phyloP scores from a whole-genome alignment of 1,140 invertebrate genomes.

The Andricus grossulariae region DNA sequence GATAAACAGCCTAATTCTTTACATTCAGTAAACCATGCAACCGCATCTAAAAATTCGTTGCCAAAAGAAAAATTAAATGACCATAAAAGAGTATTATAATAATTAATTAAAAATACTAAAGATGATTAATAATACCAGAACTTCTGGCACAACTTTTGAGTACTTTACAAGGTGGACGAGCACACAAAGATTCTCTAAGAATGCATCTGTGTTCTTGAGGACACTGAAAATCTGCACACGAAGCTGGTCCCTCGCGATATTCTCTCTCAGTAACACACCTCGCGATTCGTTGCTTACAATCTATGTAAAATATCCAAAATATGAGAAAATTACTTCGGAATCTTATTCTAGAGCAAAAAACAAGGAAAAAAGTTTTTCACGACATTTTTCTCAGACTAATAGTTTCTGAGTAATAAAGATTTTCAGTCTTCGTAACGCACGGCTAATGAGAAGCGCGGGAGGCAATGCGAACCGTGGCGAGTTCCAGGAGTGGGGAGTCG shows the following conservation, averaged over 20 bases:
- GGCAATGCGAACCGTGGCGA: too few species aligned
- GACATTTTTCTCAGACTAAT: background rate
- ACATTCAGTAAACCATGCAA: constrained; percentile 55
- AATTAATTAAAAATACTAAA: background rate
- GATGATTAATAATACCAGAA: constrained; percentile 49
- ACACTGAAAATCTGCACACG: constrained; percentile 59
- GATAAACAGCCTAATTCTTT: constrained; percentile 58
- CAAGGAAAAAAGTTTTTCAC: background rate
- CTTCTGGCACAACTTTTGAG: constrained; percentile 56
- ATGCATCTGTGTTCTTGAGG: constrained; percentile 58
- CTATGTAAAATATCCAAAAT: constrained; percentile 35
- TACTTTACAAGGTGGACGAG: constrained; percentile 61
- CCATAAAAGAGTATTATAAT: background rate
- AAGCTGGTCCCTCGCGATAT: constrained; percentile 54
- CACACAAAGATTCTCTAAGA: constrained; percentile 59
- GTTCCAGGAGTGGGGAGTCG: background rate
- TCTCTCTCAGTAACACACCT: constrained; percentile 59
- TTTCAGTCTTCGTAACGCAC: background rate
- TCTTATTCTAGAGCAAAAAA: background rate
- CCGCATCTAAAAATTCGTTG: constrained; percentile 48
- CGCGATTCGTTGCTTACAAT: constrained; percentile 56
- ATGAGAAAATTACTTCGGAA: background rate
- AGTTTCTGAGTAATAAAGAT: background rate
- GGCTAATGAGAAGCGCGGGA: background rate
- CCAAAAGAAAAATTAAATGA: background rate